A percentile compares a stretch with the other conserved stretches of the same genome.
Evolutionary conservation across 2,888 invertebrate genomes (phyloP).

Genomic region (Lepidocyrtoides sp.): DNA sequence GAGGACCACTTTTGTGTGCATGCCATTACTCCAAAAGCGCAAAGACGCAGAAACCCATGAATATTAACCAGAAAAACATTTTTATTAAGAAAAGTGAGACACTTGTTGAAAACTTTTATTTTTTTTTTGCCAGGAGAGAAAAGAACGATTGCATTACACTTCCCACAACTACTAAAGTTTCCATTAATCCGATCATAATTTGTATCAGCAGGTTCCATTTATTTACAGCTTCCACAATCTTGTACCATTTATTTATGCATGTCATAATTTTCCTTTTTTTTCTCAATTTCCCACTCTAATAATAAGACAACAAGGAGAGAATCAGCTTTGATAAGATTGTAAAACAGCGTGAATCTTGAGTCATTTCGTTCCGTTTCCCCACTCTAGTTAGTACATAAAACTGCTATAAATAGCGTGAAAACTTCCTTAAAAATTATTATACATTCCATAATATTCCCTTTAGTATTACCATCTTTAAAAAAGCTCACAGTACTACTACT

Average conservation of each 20-base stretch:
- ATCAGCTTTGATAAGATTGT: slow-evolving; percentile 13
- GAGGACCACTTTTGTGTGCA: not conserved
- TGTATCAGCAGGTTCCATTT: not conserved
- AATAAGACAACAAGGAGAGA: not conserved
- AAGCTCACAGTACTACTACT: not conserved
- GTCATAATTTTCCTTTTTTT: slow-evolving; percentile 32
- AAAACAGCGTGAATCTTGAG: slow-evolving; percentile 39
- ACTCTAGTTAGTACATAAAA: not conserved
- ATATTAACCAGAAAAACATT: slow-evolving; percentile 49
- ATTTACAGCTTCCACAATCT: not conserved
- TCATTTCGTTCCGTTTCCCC: not conserved
- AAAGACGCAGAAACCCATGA: slow-evolving; percentile 7
- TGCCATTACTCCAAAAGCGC: too few species aligned
- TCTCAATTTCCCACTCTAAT: not conserved
- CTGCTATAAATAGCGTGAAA: slow-evolving; percentile 20
- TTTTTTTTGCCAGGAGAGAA: slow-evolving; percentile 7
- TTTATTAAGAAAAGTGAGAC: slow-evolving; percentile 21
- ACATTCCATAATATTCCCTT: slow-evolving; percentile 34
- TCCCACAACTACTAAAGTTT: not conserved
- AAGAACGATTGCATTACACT: not conserved
- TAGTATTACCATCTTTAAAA: not conserved
- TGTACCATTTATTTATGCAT: not conserved
- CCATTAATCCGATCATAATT: slow-evolving; percentile 13
- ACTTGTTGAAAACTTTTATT: slow-evolving; percentile 70
- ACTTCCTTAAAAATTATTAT: slow-evolving; percentile 40